Evolutionary conservation across 2,797 vertebrate genomes (phyloP).

Genomic region (Phrynocephalus forsythii): DNA sequence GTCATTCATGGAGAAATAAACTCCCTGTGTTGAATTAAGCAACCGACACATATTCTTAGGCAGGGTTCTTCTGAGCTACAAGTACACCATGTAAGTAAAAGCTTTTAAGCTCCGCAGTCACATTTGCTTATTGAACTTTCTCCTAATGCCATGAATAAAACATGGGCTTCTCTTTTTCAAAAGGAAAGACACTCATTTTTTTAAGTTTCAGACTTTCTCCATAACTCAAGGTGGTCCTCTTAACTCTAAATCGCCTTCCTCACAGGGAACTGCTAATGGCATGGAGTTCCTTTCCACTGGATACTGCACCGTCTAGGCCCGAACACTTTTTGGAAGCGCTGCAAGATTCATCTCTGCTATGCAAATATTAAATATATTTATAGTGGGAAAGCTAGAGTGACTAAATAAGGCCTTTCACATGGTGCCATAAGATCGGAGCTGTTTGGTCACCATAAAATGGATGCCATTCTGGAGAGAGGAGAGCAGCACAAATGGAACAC

Average conservation of each 20-base stretch:
- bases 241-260: rapidly evolving
- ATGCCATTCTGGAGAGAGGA: neutral
- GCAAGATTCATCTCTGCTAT: neutral
- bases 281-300: neutral
- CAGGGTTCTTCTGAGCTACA: neutral
- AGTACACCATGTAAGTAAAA: conserved; percentile 5
- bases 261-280: neutral
- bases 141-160: conserved; percentile 60
- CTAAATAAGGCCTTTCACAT: neutral
- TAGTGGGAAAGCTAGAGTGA: neutral
- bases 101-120: conserved; percentile 53
- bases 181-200: conserved; percentile 14
- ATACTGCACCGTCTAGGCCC: neutral
- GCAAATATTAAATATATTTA: neutral
- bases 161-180: conserved; percentile 44
- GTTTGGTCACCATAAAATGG: no score
- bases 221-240: rapidly evolving
- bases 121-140: conserved; percentile 53
- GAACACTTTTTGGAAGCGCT: neutral
- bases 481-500: neutral
- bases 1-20: conserved; percentile 26
- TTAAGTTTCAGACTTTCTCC: conserved; percentile 43
- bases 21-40: neutral
- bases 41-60: conserved; percentile 31
- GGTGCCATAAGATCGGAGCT: neutral